Conservation (phyloP, 2,888 invertebrate species). For the Pseudanteris insignis region DNA sequence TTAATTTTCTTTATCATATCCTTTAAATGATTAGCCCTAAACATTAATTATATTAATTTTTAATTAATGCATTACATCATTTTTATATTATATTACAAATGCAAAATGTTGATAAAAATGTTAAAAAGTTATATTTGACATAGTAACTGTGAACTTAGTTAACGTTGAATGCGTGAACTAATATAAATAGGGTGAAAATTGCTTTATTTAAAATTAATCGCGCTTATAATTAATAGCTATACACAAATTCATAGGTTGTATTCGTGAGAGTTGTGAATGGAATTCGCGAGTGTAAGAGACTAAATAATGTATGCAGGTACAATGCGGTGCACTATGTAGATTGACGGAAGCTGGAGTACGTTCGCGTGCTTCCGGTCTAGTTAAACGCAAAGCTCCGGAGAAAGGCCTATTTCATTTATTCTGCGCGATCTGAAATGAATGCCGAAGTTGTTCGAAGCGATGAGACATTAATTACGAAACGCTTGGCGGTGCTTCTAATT, state of each 20-base stretch:
- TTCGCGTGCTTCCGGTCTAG: constrained; percentile 49
- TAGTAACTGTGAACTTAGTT: no score
- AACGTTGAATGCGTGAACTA: constrained; percentile 17
- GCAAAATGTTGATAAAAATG: no score
- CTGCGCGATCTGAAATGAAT: constrained; percentile 35
- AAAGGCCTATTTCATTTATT: constrained; percentile 46
- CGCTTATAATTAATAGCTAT: constrained; percentile 34
- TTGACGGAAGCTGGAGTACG: constrained; percentile 47
- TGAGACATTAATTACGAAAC: constrained; percentile 48
- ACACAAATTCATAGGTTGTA: constrained; percentile 24
- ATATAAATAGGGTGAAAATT: constrained; percentile 27
- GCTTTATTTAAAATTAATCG: constrained; percentile 27
- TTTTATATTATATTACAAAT: no score
- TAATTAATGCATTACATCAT: no score
- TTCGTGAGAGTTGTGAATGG: constrained; percentile 28
- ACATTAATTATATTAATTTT: no score
- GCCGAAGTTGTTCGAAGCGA: constrained; percentile 33
- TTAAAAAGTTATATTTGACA: no score
- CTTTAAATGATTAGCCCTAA: no score
- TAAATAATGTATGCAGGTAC: constrained; percentile 45
- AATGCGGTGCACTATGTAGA: constrained; percentile 39
- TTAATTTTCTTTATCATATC: no score
- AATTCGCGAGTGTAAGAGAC: constrained; percentile 46
- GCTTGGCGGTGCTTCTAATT: no score
- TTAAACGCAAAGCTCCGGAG: constrained; percentile 49